phyloP scores from a whole-genome alignment of 2,888 invertebrate genomes.

The Salticus scenicus region DNA sequence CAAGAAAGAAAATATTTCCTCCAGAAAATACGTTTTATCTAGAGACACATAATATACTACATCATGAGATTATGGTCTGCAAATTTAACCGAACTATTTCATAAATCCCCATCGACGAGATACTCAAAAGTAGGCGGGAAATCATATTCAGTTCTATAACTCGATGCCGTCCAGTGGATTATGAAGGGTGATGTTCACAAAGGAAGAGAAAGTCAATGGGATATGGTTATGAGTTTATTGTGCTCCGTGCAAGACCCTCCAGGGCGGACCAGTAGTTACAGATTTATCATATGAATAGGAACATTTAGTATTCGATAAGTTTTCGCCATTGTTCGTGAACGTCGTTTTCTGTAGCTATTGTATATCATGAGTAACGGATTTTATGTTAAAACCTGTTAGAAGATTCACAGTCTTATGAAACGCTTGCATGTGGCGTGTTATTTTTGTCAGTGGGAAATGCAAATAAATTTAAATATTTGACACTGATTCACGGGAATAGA shows the following conservation, averaged over 20 bases:
- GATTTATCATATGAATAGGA: conserved; percentile 56
- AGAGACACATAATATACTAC: too few relatives aligned
- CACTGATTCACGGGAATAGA: not conserved
- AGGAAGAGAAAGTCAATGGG: conserved; percentile 60
- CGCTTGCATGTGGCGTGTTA: not conserved
- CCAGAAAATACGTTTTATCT: too few relatives aligned
- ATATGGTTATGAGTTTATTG: conserved; percentile 60
- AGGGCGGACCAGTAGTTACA: not conserved
- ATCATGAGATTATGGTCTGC: too few relatives aligned
- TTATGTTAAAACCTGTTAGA: conserved; percentile 35
- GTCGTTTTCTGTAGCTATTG: conserved; percentile 8
- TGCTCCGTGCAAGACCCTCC: not conserved
- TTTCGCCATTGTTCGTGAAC: conserved; percentile 16
- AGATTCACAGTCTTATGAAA: not conserved
- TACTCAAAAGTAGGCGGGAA: conserved; percentile 24
- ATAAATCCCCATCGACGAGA: not conserved
- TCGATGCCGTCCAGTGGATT: too few relatives aligned
- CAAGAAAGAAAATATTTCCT: too few relatives aligned
- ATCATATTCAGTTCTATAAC: conserved; percentile 22
- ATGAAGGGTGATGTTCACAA: conserved; percentile 35
- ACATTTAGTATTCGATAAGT: conserved; percentile 9
- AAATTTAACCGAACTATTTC: too few relatives aligned
- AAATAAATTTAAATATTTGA: not conserved
- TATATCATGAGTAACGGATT: conserved; percentile 24
- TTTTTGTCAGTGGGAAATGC: not conserved